Base-by-base conservation (phyloP, 2,888 invertebrate genomes). In the Horisme vitalbata region DNA sequence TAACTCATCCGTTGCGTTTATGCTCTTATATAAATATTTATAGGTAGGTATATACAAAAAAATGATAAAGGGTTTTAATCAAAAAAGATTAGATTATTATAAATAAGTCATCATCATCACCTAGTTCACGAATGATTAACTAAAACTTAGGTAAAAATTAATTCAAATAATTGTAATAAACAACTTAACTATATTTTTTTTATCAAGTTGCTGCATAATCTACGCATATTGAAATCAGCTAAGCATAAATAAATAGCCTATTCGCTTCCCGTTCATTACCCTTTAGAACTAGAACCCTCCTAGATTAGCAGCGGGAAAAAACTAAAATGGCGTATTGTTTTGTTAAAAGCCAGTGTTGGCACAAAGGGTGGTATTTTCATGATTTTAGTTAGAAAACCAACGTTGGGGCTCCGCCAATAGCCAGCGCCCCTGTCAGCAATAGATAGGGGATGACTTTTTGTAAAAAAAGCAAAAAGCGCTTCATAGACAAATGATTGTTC, bases 271-370 rank as follows among this genome's bases (percentile, higher is more conserved):
- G 80, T 81, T 77, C 82, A 76, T 79, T 82, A 75, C 74, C 80
- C 81, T 64, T 28, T 57, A 59, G 62, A 63, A 65, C 68, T 71
- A 68, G 75, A 68, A 67, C 78, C 75, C 75, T 70, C 72, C 69
- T 74, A 79, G 81, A 83, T 84, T 81, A 83, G 75, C 75, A 68
- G 54, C 61, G 67, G 73, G 68, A 74, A 75, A 75, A 76, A 75
- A 68, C 71, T 70, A 79, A 83, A 84, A 83, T 83, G 77, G 75
- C 76, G 77, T 59, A 79, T 82, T 83, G 82, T 83, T 80, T 75
- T 75, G 75, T 68, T 75, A 70, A 69, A 77, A 75, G 73, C 75
- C 69, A 70, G 64, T 79, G 75, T 75, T 75, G 69, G 73, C 71
- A 82, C 75, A 82, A 83, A 83, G 83, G 83, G 83, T 76, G 70